Percentiles rank a stretch among this genome's conserved stretches.
Conservation (phyloP, 2,888 invertebrate genomes). For the Nymphalis c-album region DNA sequence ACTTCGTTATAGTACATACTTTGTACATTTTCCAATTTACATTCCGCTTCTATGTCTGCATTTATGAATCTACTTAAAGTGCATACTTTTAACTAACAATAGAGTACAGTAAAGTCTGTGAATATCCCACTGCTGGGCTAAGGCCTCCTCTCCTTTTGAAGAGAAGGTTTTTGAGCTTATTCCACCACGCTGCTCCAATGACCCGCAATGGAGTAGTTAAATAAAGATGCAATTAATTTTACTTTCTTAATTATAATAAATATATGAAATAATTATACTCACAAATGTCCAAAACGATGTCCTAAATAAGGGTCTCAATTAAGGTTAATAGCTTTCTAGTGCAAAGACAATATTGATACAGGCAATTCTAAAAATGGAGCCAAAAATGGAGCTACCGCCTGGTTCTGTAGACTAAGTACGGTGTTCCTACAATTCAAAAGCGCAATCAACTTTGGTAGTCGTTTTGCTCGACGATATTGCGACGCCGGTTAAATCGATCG, state of each 20-base stretch:
- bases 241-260: constrained; percentile 2
- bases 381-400: constrained; percentile 43
- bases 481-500: constrained; percentile 63
- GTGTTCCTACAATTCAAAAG: constrained; percentile 51
- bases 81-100: constrained; percentile 26
- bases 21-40: constrained; percentile 37
- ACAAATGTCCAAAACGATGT: no score
- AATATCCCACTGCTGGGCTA: no score
- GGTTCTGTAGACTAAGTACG: constrained; percentile 44
- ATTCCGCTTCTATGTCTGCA: constrained; percentile 35
- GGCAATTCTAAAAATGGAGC: constrained; percentile 41
- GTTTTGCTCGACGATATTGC: constrained; percentile 64
- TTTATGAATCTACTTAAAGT: constrained; percentile 31
- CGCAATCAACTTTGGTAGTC: constrained; percentile 60
- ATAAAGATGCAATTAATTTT: constrained; percentile 15
- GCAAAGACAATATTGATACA: constrained; percentile 30
- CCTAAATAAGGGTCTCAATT: neutral
- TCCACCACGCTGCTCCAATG: no score
- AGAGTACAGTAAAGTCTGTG: no score
- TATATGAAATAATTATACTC: neutral
- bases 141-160: no score
- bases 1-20: constrained; percentile 35
- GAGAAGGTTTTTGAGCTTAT: no score
- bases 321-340: neutral
- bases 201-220: no score